Evolutionary conservation across 2,888 invertebrate species (phyloP).

Genomic region (Isoperla grammatica): DNA sequence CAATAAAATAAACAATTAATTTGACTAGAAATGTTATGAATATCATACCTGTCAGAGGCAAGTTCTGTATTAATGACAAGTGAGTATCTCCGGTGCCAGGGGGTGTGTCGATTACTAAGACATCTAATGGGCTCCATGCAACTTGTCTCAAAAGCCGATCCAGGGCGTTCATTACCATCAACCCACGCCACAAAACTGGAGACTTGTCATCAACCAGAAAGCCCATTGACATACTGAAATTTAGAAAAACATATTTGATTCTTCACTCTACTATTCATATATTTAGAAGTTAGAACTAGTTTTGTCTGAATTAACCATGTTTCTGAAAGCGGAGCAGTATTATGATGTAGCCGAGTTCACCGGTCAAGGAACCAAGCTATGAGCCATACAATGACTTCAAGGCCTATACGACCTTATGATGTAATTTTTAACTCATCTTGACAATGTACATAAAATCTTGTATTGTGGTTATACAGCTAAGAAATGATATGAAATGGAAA

Average conservation of each 20-base stretch:
- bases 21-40: neutral
- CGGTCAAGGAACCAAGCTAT: too few species aligned
- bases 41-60: constrained; percentile 67
- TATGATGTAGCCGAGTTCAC: too few species aligned
- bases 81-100: constrained; percentile 97
- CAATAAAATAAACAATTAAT: too few species aligned
- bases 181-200: constrained; percentile 90
- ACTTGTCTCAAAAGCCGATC: constrained; percentile 79
- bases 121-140: constrained; percentile 84
- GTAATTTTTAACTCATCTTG: too few species aligned
- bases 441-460: too few species aligned
- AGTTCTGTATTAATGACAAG: constrained; percentile 81
- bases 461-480: too few species aligned
- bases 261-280: too few species aligned
- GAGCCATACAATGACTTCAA: too few species aligned
- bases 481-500: too few species aligned
- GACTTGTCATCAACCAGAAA: constrained; percentile 77
- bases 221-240: constrained; percentile 88
- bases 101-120: constrained; percentile 88
- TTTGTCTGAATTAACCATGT: too few species aligned
- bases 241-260: constrained; percentile 10
- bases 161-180: constrained; percentile 94
- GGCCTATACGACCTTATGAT: too few species aligned
- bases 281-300: neutral
- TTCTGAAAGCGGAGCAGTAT: too few species aligned